Evolutionary conservation across 2,113 vertebrate species (phyloP).

Genomic region (Petrocephalus zakoni): DNA sequence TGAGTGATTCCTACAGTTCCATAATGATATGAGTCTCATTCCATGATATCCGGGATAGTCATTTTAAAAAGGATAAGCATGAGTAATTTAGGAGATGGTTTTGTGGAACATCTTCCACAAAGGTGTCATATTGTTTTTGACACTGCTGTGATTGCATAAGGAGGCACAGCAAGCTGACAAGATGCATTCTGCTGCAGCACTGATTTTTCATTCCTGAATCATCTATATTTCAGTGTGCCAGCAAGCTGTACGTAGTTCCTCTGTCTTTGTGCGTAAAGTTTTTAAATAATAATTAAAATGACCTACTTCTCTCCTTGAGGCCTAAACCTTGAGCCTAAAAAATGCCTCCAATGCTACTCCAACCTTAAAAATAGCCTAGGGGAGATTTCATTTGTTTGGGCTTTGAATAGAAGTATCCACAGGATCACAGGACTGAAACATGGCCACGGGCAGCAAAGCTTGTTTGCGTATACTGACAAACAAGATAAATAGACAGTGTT

Average conservation of each 20-base stretch:
- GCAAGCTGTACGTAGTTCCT: background rate
- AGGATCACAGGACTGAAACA: conserved; percentile 2
- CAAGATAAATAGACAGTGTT: background rate
- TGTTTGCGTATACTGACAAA: background rate
- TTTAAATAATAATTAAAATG: conserved; percentile 6
- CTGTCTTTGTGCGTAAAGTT: background rate
- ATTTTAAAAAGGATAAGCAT: background rate
- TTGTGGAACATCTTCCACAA: background rate
- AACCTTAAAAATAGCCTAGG: background rate
- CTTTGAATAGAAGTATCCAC: background rate
- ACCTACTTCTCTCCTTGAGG: conserved; percentile 6
- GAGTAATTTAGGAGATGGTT: background rate
- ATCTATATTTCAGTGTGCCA: background rate
- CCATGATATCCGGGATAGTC: background rate
- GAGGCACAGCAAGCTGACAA: background rate
- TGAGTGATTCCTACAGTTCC: background rate
- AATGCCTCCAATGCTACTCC: background rate
- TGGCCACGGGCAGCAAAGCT: background rate
- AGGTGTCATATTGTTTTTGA: background rate
- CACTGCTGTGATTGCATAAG: background rate
- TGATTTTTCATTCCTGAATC: background rate
- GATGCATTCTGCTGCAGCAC: background rate
- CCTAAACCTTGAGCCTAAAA: background rate
- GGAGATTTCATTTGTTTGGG: background rate
- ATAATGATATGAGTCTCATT: background rate